Percentiles rank a stretch among this genome's conserved stretches.
These are phyloP conservation scores for Drosophila histrio DNA, from an alignment of 2,888 invertebrate genomes.

Conservation along the genomic window DNA sequence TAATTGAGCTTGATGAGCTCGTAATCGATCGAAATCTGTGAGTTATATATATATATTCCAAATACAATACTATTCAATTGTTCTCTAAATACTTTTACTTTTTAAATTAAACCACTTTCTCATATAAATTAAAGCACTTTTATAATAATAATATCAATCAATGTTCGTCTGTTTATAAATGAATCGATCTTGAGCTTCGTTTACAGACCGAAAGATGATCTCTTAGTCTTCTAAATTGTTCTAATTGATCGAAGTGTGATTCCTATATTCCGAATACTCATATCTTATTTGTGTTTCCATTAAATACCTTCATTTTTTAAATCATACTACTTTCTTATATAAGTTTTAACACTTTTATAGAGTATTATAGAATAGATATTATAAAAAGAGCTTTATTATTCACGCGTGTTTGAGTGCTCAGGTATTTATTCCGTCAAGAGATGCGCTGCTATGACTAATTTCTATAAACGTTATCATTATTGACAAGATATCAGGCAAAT, in stretches of 20 bases:
- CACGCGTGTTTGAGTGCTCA: background rate
- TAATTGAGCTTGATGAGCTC: background rate
- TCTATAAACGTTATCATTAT: constrained; percentile 17
- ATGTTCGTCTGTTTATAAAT: background rate
- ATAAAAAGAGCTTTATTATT: background rate
- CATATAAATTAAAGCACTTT: too few species aligned
- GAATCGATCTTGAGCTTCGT: background rate
- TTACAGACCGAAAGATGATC: too few species aligned
- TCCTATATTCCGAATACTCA: too few species aligned
- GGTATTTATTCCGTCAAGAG: background rate
- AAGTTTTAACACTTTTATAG: background rate
- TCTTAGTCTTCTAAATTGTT: too few species aligned
- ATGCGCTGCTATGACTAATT: constrained; percentile 27
- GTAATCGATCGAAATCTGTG: too few species aligned
- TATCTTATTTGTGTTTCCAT: too few species aligned
- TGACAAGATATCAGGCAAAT: constrained; percentile 24
- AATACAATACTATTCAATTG: too few species aligned
- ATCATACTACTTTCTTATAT: background rate
- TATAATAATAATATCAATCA: background rate
- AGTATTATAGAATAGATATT: background rate
- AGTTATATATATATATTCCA: too few species aligned
- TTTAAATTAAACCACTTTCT: too few species aligned
- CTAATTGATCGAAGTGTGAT: too few species aligned
- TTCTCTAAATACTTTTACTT: too few species aligned
- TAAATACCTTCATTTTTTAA: too few species aligned